A percentile compares a stretch with the other conserved stretches of the same genome.
These are phyloP conservation scores for Drosophila nebulosa DNA, from an alignment of 1,140 invertebrate species.

Conservation along the genomic window DNA sequence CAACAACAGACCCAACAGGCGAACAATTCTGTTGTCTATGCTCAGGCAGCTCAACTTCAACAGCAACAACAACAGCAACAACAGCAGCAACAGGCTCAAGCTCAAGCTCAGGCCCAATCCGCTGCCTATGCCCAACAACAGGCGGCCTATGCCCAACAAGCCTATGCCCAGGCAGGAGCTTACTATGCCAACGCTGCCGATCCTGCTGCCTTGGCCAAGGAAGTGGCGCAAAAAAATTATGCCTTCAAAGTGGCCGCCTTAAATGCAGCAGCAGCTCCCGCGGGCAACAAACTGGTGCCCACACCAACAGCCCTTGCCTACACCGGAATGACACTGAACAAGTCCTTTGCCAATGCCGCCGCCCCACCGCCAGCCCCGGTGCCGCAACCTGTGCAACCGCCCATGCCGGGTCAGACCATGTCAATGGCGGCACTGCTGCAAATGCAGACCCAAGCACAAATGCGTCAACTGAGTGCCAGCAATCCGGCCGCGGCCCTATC, in stretches of 20 bases:
- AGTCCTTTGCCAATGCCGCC: slow-evolving; percentile 81
- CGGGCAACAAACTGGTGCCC: slow-evolving; percentile 28
- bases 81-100: slow-evolving; percentile 33
- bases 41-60: slow-evolving; percentile 46
- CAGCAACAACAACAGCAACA: slow-evolving; percentile 37
- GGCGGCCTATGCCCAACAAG: slow-evolving; percentile 40
- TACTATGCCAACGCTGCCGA: slow-evolving; percentile 82
- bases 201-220: slow-evolving; percentile 86
- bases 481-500: slow-evolving; percentile 65
- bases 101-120: slow-evolving; percentile 33
- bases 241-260: slow-evolving; percentile 85
- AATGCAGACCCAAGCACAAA: slow-evolving; percentile 62
- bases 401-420: slow-evolving; percentile 31
- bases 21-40: slow-evolving; percentile 61
- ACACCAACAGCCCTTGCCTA: slow-evolving; percentile 85
- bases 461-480: slow-evolving; percentile 81
- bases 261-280: slow-evolving; percentile 53
- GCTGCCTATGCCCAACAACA: slow-evolving; percentile 41
- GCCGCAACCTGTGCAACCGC: slow-evolving; percentile 46
- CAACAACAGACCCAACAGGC: slow-evolving; percentile 42
- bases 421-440: slow-evolving; percentile 52
- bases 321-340: slow-evolving; percentile 89
- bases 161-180: slow-evolving; percentile 72
- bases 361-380: slow-evolving; percentile 61
- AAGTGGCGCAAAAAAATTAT: slow-evolving; percentile 90